Evolutionary conservation across 2,888 invertebrate species (phyloP), one percentile per base, ranked within the genome.

Genomic region (Eilema caniola): DNA sequence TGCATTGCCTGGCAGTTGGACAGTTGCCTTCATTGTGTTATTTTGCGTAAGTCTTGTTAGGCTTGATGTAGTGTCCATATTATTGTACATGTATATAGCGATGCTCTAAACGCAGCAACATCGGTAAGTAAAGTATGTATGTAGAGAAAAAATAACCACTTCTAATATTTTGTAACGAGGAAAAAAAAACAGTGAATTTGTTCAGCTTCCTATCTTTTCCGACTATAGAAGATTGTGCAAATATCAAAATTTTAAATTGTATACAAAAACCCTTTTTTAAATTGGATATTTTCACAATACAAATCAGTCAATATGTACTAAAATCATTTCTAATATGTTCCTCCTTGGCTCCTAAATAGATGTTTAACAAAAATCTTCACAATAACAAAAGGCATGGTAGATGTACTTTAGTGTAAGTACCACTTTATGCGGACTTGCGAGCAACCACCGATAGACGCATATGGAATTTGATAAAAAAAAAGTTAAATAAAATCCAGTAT

Each of bases 1-100:
- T 89, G 92, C 89, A 89, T 91, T 91, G 93, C 92, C 87, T 91
- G 92, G 92, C 83, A 72, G 78, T 89, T 89, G 86, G 86, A 89
- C 82, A 84, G 77, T 86, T 86, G 93, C 92, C 92, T 92, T 89
- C 87, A 83, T 88, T 94, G 91, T 93, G 89, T 94, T 94, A 87
- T 88, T 91, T 94, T 95, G 95, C 94, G 92, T 92, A 85, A 85
- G 80, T 84, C 87, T 83, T 88, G 92, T 90, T 93, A 94, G 95
- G 95, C 95, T 95, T 95, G 91, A 89, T 90, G 94, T 93, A 93
- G 93, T 84, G 89, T 92, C 90, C 85, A 81, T 72, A 69, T 88
- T 88, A 86, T 88, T 88, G 83, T 85, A 78, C 82, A 78, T 93
- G 91, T 93, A 91, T 89, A 89, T 90, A 92, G 89, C 84, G 86